Base-by-base conservation (phyloP, 1,140 invertebrate species). In the Eufriesea mexicana region DNA sequence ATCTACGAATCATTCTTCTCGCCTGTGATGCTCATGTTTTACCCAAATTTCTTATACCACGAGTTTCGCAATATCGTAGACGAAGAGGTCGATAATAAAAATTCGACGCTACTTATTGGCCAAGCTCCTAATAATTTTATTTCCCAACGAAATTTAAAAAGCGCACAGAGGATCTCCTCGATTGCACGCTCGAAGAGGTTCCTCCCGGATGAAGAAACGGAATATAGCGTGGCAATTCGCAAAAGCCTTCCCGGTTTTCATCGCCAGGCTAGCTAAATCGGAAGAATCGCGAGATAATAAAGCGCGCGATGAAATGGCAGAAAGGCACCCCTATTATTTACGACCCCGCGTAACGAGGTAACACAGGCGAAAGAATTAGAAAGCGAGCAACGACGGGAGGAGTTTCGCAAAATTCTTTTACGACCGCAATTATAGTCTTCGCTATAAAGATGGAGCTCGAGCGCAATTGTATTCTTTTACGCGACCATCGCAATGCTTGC, bases 331-430 rank as follows among this genome's bases (percentile, higher is more conserved):
- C 16, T 71, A 73, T 49, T 67, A 75, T 59, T 66, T 57, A 57
- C 42, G 51, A 78, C 54, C 16, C 47, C 18, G 54, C 23, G 54
- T 6, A 28, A 25, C 49, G 51, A 18, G 51, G 12, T 20, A 42
- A 20, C 59, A 12, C 20, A 67, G 62, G 23, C 62, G 66, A 62
- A 10, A 61, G 57, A 61, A 71, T 78, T 83, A 83, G 81, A 83
- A 83, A 83, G 81, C 47, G 55, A 61, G 28, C 16, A 59, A 42
- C 49, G 64, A 55, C 55, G 23, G 25, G 51, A 28, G 16, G 62
- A 35, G 45, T 61, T 61, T 61, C 73, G 54, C 42, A 23, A 78
- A 78, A 83, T 78, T 78, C 66, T 71, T 83, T 83, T 77, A 77
- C 66, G 62, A 59, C 35, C 66, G 47, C 25, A 76, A 70, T 83